Conservation (phyloP, 2,797 vertebrate species). For the Clarias pachynema region DNA sequence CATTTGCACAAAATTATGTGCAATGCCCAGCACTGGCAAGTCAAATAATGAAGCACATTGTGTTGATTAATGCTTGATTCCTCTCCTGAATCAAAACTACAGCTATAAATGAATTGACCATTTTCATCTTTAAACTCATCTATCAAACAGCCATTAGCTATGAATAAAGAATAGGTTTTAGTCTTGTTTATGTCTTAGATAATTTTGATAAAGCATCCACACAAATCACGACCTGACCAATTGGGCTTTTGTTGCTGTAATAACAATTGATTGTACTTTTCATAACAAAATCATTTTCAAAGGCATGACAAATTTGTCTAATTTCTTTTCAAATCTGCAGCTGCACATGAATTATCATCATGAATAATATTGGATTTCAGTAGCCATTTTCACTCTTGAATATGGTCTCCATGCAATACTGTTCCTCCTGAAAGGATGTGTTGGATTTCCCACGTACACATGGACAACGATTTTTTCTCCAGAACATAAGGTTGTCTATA, state of each 20-base stretch:
- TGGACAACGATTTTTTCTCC: too few relatives aligned
- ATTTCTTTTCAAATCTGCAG: neutral
- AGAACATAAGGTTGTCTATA: too few relatives aligned
- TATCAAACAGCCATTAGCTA: neutral
- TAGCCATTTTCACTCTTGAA: neutral
- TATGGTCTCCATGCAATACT: neutral
- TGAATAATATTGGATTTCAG: neutral
- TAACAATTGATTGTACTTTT: neutral
- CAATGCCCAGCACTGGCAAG: neutral
- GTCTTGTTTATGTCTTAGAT: neutral
- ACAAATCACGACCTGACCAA: neutral
- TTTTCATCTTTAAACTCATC: neutral
- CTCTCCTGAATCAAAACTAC: neutral
- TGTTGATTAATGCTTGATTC: neutral
- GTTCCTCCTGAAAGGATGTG: neutral
- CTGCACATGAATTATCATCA: neutral
- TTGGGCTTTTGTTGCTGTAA: neutral
- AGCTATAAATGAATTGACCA: neutral
- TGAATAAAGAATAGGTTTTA: neutral
- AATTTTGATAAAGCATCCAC: neutral
- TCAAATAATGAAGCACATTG: conserved; percentile 25
- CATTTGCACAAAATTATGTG: neutral
- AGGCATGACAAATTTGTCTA: neutral
- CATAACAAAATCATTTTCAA: neutral
- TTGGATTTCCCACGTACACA: neutral